These are phyloP conservation scores for Microplitis manilae DNA, from an alignment of 2,888 invertebrate species.

Conservation along the genomic window DNA sequence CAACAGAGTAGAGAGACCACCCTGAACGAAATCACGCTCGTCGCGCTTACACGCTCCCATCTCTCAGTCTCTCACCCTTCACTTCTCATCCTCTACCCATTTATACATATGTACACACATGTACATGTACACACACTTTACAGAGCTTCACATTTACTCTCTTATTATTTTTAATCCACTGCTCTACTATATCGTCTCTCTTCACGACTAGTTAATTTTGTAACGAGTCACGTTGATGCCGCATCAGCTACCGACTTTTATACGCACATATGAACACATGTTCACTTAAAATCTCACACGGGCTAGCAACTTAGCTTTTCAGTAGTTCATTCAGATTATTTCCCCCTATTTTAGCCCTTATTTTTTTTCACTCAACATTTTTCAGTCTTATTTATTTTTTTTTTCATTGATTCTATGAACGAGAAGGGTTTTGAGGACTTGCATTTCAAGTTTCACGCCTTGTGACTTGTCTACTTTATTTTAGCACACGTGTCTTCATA, in stretches of 20 bases:
- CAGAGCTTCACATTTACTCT: conserved; percentile 19
- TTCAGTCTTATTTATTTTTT: not conserved
- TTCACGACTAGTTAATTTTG: conserved; percentile 47
- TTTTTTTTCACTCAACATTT: not conserved
- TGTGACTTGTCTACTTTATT: conserved; percentile 26
- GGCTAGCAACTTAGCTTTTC: conserved; percentile 38
- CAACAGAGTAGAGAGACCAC: conserved; percentile 49
- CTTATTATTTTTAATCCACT: conserved; percentile 23
- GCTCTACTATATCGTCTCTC: conserved; percentile 29
- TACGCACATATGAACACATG: conserved; percentile 10
- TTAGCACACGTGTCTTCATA: conserved; percentile 14
- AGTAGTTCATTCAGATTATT: conserved; percentile 33
- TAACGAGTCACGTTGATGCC: conserved; percentile 31
- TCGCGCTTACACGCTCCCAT: conserved; percentile 38
- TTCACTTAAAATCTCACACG: conserved; percentile 39
- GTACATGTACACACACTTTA: not conserved
- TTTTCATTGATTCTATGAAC: conserved; percentile 19
- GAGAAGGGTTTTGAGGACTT: not conserved
- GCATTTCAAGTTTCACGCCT: conserved; percentile 27
- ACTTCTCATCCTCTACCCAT: conserved; percentile 26
- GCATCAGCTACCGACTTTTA: conserved; percentile 21
- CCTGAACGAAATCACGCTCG: conserved; percentile 49
- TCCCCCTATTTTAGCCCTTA: conserved; percentile 18
- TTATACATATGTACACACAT: conserved; percentile 32
- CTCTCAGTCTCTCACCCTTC: conserved; percentile 29